phyloP scores from a whole-genome alignment of 2,113 vertebrate genomes.

The Microcebus griseorufus region DNA sequence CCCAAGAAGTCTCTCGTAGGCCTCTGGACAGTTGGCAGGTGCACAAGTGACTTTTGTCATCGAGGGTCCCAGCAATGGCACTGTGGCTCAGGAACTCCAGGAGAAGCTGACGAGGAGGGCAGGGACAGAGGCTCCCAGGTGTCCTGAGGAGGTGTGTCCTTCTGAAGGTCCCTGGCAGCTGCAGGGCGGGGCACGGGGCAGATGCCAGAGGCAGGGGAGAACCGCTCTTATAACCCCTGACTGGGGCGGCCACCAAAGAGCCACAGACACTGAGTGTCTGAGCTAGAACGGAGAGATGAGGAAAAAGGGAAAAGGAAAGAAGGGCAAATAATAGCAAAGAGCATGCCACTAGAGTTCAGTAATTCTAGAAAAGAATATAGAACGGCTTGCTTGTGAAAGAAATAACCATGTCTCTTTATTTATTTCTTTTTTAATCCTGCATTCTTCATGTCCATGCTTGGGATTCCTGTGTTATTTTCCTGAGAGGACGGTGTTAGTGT shows the following conservation, averaged over 20 bases:
- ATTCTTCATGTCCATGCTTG: neutral
- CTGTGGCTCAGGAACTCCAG: neutral
- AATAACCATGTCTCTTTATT: neutral
- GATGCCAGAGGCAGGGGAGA: neutral
- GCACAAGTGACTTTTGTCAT: too few relatives aligned
- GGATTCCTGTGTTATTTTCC: neutral
- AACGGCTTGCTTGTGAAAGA: neutral
- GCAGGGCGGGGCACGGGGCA: neutral
- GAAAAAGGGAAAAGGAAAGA: neutral
- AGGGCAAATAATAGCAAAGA: neutral
- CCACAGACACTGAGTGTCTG: rapidly evolving
- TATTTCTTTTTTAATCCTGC: neutral
- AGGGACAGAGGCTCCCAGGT: neutral
- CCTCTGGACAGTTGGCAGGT: neutral
- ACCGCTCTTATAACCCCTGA: neutral
- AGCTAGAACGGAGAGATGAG: neutral
- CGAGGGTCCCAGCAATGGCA: neutral
- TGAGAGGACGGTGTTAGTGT: neutral
- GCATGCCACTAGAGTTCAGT: neutral
- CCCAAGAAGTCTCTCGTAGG: neutral
- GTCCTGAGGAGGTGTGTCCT: neutral
- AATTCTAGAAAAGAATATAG: neutral
- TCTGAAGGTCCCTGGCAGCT: neutral
- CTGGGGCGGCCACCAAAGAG: neutral
- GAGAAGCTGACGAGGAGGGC: neutral